Conservation (phyloP, 1,140 invertebrate genomes). For the Ooceraea biroi region DNA sequence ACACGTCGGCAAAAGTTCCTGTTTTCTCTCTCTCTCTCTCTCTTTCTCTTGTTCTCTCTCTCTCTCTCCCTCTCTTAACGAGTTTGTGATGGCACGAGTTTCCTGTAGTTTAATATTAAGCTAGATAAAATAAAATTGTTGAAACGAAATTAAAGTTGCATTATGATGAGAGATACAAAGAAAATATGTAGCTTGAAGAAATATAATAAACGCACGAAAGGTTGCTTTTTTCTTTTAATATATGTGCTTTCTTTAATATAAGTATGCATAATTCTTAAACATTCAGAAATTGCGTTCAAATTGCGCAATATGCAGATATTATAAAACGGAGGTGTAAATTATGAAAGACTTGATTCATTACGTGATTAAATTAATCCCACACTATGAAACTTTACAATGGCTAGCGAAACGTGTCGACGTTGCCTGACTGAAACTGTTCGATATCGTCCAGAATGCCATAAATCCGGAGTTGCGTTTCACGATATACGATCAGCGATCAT, state of each 20-base stretch:
- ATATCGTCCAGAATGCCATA: slow-evolving; percentile 5
- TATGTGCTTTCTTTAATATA: neutral
- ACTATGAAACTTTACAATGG: neutral
- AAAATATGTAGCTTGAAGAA: neutral
- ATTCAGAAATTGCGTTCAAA: neutral
- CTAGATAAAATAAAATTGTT: neutral
- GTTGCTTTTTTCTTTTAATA: neutral
- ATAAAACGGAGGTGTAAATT: neutral
- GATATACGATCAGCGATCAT: slow-evolving; percentile 37
- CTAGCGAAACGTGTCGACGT: neutral
- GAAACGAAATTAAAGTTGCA: neutral
- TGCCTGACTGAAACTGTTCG: neutral
- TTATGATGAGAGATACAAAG: neutral
- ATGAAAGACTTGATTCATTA: slow-evolving; percentile 4
- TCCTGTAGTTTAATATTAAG: neutral
- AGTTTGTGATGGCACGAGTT: neutral
- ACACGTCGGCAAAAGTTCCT: slow-evolving; percentile 7
- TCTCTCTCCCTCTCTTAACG: too few species aligned
- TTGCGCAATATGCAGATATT: neutral
- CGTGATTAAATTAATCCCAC: neutral
- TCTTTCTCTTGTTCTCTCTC: too few species aligned
- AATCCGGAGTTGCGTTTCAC: slow-evolving; percentile 1
- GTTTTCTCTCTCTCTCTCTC: neutral
- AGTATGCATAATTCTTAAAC: neutral
- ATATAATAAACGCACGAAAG: slow-evolving; percentile 1